Conservation (phyloP, 1,140 invertebrate genomes). For the Zaprionus inermis region DNA sequence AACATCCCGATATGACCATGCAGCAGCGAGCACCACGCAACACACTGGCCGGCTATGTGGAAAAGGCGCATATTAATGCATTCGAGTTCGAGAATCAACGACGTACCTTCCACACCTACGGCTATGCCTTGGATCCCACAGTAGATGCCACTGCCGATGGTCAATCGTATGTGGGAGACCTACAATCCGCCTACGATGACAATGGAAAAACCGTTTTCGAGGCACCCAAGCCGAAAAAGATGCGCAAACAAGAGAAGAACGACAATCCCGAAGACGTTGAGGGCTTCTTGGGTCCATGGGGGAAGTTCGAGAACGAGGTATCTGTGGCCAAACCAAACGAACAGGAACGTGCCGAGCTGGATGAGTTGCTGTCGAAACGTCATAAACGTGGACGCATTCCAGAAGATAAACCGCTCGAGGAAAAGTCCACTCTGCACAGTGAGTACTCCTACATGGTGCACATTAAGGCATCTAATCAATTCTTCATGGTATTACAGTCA, state of each 20-base stretch:
- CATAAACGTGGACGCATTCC: conserved; percentile 91
- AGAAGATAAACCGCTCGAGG: conserved; percentile 97
- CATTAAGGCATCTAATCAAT: neutral
- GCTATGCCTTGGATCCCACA: conserved; percentile 98
- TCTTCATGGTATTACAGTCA: conserved; percentile 88
- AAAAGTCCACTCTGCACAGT: conserved; percentile 98
- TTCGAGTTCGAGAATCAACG: conserved; percentile 99
- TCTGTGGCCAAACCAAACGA: conserved; percentile 94
- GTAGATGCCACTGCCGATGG: conserved; percentile 88
- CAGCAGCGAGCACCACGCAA: conserved; percentile 95
- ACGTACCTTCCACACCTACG: conserved; percentile 96
- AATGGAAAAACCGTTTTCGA: conserved; percentile 96
- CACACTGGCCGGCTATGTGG: conserved; percentile 97
- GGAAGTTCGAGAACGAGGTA: conserved; percentile 95
- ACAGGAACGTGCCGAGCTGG: conserved; percentile 95
- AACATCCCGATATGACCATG: conserved; percentile 95
- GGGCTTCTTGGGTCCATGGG: conserved; percentile 99
- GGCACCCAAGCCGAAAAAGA: conserved; percentile 90
- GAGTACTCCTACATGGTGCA: conserved; percentile 80
- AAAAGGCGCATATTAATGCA: conserved; percentile 96
- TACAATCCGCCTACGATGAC: conserved; percentile 86
- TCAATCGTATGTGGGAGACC: conserved; percentile 89
- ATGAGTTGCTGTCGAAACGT: conserved; percentile 97
- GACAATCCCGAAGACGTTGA: conserved; percentile 96
- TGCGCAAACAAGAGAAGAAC: conserved; percentile 96